Evolutionary conservation across 2,888 invertebrate genomes (phyloP).

Genomic region (Pherbina coryleti): DNA sequence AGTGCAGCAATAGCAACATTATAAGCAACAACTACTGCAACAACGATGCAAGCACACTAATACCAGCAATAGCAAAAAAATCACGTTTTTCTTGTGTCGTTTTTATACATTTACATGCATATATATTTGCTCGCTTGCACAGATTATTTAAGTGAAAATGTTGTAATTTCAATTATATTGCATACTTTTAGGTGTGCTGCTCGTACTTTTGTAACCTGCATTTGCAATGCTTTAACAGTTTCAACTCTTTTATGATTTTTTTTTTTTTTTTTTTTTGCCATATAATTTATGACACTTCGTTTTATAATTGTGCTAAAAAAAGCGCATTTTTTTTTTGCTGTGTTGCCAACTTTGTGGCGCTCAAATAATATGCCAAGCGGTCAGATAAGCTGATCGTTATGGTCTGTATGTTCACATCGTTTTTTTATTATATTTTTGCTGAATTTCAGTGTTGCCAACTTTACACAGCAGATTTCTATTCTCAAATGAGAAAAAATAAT

Average conservation of each 20-base stretch:
- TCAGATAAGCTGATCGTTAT: too few relatives aligned
- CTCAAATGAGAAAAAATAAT: too few relatives aligned
- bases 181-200: neutral
- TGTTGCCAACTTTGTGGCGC: neutral
- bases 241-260: too few relatives aligned
- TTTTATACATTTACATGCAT: conserved; percentile 3
- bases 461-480: too few relatives aligned
- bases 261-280: too few relatives aligned
- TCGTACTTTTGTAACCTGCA: neutral
- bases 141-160: neutral
- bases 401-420: too few relatives aligned
- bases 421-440: too few relatives aligned
- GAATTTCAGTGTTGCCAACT: too few relatives aligned
- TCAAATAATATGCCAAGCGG: neutral
- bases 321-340: neutral
- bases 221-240: too few relatives aligned
- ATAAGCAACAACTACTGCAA: neutral
- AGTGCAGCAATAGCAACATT: neutral
- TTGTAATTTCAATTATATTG: conserved; percentile 21
- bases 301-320: too few relatives aligned
- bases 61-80: neutral
- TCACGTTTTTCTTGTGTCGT: neutral
- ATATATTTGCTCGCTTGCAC: neutral
- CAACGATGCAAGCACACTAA: neutral
- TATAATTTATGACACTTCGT: too few relatives aligned